Evolutionary conservation across 2,797 vertebrate genomes (phyloP), one percentile per base, ranked within the genome.

Genomic region (Leucoraja ocellata): DNA sequence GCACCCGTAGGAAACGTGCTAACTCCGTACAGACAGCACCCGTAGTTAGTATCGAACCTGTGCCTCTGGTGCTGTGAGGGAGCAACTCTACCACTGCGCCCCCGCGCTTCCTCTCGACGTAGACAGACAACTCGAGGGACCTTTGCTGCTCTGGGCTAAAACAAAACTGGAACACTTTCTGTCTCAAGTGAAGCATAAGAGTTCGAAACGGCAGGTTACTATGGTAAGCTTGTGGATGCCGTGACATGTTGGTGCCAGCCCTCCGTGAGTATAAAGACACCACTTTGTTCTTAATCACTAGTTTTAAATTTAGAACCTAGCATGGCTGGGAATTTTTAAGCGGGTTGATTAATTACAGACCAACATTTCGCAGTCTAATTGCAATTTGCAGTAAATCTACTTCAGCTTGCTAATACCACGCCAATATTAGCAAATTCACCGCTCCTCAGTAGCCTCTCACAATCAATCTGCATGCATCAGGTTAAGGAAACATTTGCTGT

Each of bases 211-310:
- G 65, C 16, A 3, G 84, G 84, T 88, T 65, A 65, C 84, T 88
- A 32, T 65, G 84, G 63, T 36, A 32, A 65, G 68, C 65, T 36
- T 88, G 21, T 68, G 84, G 84, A 32, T 68, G 84, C 61, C 6
- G 2, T 88, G 63, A 63, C 84, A 32, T 36, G 58, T 68, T 68
- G 65, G 63, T 36, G 61, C 84, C 84, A 68, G 68, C 84, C 61
- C n/a, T 65, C 36, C 65, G 84, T 88, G 84, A 68, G 6, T n/a
- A 68, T 8, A 36, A 36, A 36, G 28, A 36, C 14, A 18, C 8
- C 61, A 88, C 61, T 88, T 88, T 68, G n/a, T 36, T 88, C 84
- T 88, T 88, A 88, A 88, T 88, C 84, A 68, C 61, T 88, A 65
- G 84, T 88, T 63, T 88, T 88, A 88, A 88, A 88, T 88, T 88